Base-by-base conservation (phyloP, 2,888 invertebrate species). In the Tipula unca region DNA sequence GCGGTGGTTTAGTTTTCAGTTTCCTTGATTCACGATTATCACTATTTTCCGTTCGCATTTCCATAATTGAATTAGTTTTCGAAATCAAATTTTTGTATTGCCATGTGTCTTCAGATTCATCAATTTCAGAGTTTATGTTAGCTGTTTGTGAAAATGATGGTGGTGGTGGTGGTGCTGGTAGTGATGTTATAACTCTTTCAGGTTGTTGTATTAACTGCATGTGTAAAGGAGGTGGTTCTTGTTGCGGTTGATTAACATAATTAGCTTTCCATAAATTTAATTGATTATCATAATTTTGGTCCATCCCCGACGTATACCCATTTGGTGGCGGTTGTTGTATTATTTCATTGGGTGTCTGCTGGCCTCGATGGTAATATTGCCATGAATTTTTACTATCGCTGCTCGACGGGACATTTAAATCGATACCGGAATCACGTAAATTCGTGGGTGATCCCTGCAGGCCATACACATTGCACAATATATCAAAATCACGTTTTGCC, bases 401-500 rank as follows among this genome's bases (percentile, higher is more conserved):
- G 29, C 85, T 85, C 32, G 86, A 85, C 10, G 87, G 85, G 2
- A 87, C 86, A 86, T 89, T 88, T 20, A 88, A 85, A 86, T 89
- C 89, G 5, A 89, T 88, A 36, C 88, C 88, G 0, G 89, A 89
- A 87, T 89, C 89, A 3, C 87, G 87, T n/a, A 82, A 32, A 29
- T 54, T 85, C 29, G 86, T 85, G 36, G 86, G 86, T 2, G 84
- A 85, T 85, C 86, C 86, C 84, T 86, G 87, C 87, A 89, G 87
- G 0, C 93, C 92, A 87, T 94, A 94, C 6, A 93, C 92, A 87
- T 93, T 92, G 87, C 94, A 93, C 3, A 95, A 90, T 35, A 93
- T 89, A 86, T 93, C 92, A 87, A 94, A 94, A 87, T 94, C 92
- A 2, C 91, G 89, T 86, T 92, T 91, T 0, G 92, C 90, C 82